A percentile compares a stretch with the other conserved stretches of the same genome.
Conservation (phyloP, 2,797 vertebrate species). For the Philypnodon macrostomus region DNA sequence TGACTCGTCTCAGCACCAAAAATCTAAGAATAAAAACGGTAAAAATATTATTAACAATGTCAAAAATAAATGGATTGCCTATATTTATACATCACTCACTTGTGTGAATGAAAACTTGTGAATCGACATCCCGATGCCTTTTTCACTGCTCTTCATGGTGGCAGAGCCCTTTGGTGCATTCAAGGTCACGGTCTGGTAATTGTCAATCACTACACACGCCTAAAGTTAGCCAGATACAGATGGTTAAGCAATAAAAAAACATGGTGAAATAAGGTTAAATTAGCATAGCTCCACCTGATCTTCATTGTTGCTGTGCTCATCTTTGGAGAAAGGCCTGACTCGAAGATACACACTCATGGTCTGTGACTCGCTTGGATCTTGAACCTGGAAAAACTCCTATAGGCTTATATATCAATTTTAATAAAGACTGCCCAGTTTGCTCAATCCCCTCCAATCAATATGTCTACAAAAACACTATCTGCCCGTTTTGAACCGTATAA, state of each 20-base stretch:
- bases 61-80: too few species aligned
- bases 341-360: conserved; percentile 85
- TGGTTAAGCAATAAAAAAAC: neutral
- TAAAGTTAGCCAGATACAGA: conserved; percentile 32
- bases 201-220: conserved; percentile 83
- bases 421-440: too few species aligned
- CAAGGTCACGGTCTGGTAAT: conserved; percentile 76
- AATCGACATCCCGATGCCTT: conserved; percentile 79
- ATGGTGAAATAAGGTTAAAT: neutral
- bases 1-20: conserved; percentile 83
- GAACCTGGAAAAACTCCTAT: conserved; percentile 38
- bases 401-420: too few species aligned
- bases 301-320: conserved; percentile 78
- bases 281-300: conserved; percentile 74
- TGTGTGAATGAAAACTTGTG: conserved; percentile 86
- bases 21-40: conserved; percentile 66
- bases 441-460: neutral
- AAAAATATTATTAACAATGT: neutral
- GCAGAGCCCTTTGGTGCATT: conserved; percentile 85
- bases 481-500: neutral
- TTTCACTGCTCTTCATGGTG: conserved; percentile 84
- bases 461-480: neutral
- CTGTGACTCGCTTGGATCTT: conserved; percentile 65
- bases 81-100: conserved; percentile 51
- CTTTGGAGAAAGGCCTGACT: conserved; percentile 82